phyloP scores from a whole-genome alignment of 2,797 vertebrate genomes.

The Rhinophrynus dorsalis region DNA sequence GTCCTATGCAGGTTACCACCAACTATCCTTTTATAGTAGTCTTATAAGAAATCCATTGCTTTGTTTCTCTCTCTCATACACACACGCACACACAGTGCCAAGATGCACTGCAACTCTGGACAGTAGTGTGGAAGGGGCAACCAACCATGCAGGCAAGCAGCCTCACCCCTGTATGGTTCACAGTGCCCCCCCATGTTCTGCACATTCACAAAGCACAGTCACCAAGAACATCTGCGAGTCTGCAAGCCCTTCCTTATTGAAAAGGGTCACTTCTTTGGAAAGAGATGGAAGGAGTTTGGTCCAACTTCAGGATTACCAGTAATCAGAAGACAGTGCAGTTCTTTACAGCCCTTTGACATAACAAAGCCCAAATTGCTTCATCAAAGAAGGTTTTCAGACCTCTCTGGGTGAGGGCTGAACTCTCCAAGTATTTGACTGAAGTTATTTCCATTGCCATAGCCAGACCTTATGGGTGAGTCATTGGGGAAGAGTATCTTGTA shows the following conservation, averaged over 20 bases:
- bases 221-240: conserved; percentile 49
- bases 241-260: conserved; percentile 54
- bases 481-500: conserved; percentile 96
- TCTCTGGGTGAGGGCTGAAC: conserved; percentile 92
- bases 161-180: background rate
- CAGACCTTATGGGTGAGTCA: conserved; percentile 94
- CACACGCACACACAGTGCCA: conserved; percentile 19
- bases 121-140: conserved; percentile 1
- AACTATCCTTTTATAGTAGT: background rate
- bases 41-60: background rate
- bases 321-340: conserved; percentile 65
- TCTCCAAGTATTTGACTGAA: conserved; percentile 96
- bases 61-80: too few species aligned
- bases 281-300: conserved; percentile 56
- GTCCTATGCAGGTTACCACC: conserved; percentile 7
- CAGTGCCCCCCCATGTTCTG: conserved; percentile 45
- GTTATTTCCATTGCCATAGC: conserved; percentile 96
- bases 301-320: conserved; percentile 49
- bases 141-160: background rate
- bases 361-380: conserved; percentile 92
- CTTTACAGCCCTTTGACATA: conserved; percentile 92
- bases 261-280: conserved; percentile 54
- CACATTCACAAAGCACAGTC: conserved; percentile 49
- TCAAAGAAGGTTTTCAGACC: conserved; percentile 96
- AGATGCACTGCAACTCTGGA: background rate